Base-by-base conservation (phyloP, 2,888 invertebrate species). In the Cylloceria caligata region DNA sequence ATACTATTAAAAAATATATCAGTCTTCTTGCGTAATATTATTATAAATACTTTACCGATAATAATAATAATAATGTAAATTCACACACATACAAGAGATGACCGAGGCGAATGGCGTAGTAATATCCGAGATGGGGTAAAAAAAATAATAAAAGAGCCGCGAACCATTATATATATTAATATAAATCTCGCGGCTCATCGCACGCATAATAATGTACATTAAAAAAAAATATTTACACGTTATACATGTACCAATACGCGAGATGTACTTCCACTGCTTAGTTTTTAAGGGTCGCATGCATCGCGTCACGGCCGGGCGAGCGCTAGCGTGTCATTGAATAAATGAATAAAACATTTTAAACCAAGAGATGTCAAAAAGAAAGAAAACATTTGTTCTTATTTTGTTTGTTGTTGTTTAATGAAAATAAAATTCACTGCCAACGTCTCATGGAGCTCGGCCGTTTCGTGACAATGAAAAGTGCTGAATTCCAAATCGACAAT, bases 401-500 rank as follows among this genome's bases (percentile, higher is more conserved):
- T n/a, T n/a, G n/a, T n/a, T n/a, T n/a, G n/a, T n/a, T n/a, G n/a
- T n/a, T n/a, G n/a, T n/a, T n/a, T n/a, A n/a, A n/a, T n/a, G 62
- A 57, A 57, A 30, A 47, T 72, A 55, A 68, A 75, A 62, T 39
- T 11, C 27, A 89, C 89, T 89, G 89, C 90, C 89, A 89, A 85
- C 72, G 21, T 55, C 65, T 68, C 42, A 21, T 62, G 65, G 71
- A 83, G 87, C 88, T 88, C 87, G 89, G 84, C 86, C 87, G 87
- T 86, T 87, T 85, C 83, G 86, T 86, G 62, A 64, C 62, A 78
- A 72, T 85, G 78, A 87, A 86, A 84, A 88, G 85, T 87, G 89
- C 87, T 89, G 87, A 88, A 92, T 91, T 91, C 90, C 90, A 91
- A 91, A 92, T 89, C 89, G 85, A 89, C 89, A 91, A 91, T 92